phyloP scores from a whole-genome alignment of 2,888 invertebrate species.

The Aspidiotus destructor region DNA sequence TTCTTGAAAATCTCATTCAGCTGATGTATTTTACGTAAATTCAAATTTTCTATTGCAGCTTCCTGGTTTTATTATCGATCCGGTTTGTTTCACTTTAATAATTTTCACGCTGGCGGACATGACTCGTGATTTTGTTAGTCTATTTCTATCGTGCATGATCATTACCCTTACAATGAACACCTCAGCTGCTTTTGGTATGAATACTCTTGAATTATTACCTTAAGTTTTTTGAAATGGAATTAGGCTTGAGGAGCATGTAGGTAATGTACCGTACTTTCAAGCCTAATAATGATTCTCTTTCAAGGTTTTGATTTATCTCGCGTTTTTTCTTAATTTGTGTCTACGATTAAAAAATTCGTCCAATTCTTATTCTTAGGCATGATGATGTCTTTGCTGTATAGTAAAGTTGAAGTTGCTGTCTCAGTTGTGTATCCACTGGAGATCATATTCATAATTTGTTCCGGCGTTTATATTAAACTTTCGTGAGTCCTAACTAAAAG shows the following conservation, averaged over 20 bases:
- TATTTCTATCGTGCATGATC: conserved; percentile 13
- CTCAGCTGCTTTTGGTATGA: conserved; percentile 21
- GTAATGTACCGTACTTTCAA: no score
- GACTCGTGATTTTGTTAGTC: background rate
- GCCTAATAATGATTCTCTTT: no score
- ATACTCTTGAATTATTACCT: background rate
- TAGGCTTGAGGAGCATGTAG: no score
- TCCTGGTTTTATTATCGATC: conserved; percentile 25
- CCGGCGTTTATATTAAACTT: conserved; percentile 24
- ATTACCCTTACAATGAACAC: conserved; percentile 15
- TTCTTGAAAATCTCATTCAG: background rate
- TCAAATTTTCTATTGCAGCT: conserved; percentile 9
- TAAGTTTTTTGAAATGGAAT: no score
- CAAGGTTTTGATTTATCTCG: no score
- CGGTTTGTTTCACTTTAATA: conserved; percentile 15
- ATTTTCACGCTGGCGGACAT: conserved; percentile 11
- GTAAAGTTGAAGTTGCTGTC: conserved; percentile 3
- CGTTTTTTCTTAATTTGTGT: no score
- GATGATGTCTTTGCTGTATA: conserved; percentile 11
- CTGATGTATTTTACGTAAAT: background rate
- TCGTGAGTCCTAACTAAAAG: conserved; percentile 20
- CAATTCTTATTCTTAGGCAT: conserved; percentile 1
- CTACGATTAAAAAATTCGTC: no score
- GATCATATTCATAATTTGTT: conserved; percentile 16
- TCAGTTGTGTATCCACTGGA: conserved; percentile 2